Evolutionary conservation across 2,888 invertebrate genomes (phyloP).

Genomic region (Troides aeacus): DNA sequence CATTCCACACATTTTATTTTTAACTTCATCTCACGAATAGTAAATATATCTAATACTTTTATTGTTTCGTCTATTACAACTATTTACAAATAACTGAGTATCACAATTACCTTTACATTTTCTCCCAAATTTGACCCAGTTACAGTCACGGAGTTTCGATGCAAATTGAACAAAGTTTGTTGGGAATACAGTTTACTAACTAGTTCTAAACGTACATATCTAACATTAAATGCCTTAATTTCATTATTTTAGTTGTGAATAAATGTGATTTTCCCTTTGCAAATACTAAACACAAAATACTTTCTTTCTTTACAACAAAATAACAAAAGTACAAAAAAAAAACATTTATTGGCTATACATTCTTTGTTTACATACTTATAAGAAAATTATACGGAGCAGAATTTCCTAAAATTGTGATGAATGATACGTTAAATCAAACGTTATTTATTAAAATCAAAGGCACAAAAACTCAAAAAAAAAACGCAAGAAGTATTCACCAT

Average conservation of each 20-base stretch:
- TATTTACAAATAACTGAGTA: neutral
- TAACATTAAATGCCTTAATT: neutral
- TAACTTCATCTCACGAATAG: neutral
- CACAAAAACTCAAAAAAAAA: too few species aligned
- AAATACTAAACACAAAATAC: too few species aligned
- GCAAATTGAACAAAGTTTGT: neutral
- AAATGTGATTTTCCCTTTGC: too few species aligned
- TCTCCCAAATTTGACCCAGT: neutral
- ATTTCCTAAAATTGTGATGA: too few species aligned
- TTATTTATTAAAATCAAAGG: too few species aligned
- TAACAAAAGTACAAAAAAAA: too few species aligned
- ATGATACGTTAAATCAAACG: too few species aligned
- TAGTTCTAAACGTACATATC: neutral
- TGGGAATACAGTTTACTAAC: neutral
- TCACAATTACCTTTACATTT: neutral
- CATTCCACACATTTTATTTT: neutral
- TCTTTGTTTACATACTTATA: too few species aligned
- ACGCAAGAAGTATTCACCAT: too few species aligned
- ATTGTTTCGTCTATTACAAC: neutral
- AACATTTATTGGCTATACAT: too few species aligned
- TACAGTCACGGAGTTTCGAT: neutral
- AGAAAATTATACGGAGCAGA: too few species aligned
- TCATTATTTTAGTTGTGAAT: neutral
- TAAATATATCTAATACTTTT: neutral
- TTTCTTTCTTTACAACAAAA: too few species aligned